Evolutionary conservation across 2,888 invertebrate genomes (phyloP), one percentile per base, ranked within the genome.

Genomic region (Bembecia ichneumoniformis): DNA sequence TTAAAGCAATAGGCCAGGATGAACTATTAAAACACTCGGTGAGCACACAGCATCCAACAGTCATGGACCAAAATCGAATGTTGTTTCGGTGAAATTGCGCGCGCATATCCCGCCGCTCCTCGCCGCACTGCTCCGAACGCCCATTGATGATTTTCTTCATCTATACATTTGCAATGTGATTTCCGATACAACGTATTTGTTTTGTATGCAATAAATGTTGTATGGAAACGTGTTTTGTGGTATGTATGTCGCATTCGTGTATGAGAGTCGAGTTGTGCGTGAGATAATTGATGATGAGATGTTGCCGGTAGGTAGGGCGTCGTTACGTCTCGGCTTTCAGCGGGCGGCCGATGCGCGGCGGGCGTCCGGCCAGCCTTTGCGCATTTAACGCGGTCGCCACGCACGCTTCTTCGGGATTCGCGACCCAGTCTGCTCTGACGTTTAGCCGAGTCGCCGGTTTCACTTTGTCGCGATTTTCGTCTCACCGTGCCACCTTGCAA

Each of bases 61-160:
- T 81, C 82, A 83, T 86, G 87, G 84, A 87, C 88, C 88, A 88
- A 88, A 88, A 88, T 87, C 87, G 87, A 88, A 88, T 86, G 78
- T 80, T 71, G 83, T 80, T 77, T 81, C 75, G 72, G 75, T 71
- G 69, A 70, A 71, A 62, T 60, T 82, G 87, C 86, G 88, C 87
- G 82, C 84, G 81, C 82, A 80, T 54, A 47, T 69, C 60, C 73
- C 51, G 35, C 74, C 71, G 67, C 74, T 75, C 71, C 72, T 52
- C 59, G 49, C 66, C 62, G 68, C 82, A 71, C 83, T 80, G 66
- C 75, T 72, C 76, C 70, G 66, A 74, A 72, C 74, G 71, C 79
- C 76, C 86, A 87, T 87, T 87, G 84, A 87, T 86, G 81, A 84
- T 83, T 75, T 83, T 77, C 76, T 69, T 79, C 78, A 82, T 81